These are phyloP conservation scores for Adelosebastes latens DNA, from an alignment of 2,797 vertebrate genomes.

Conservation along the genomic window DNA sequence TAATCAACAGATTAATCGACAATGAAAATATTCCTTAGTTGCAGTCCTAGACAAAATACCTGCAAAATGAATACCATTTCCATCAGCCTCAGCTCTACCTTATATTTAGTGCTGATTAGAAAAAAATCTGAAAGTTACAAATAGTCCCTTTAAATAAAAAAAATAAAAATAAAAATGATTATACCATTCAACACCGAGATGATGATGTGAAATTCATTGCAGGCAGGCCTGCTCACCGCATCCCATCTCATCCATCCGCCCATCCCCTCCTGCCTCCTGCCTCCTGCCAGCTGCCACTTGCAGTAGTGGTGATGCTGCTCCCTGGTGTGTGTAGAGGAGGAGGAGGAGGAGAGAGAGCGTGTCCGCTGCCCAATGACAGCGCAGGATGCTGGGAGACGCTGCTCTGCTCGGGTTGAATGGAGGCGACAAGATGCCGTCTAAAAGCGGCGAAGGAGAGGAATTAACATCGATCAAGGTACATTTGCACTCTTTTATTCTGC, in stretches of 20 bases:
- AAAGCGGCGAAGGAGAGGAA: slow-evolving; percentile 74
- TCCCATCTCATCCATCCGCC: slow-evolving; percentile 48
- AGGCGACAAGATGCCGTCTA: slow-evolving; percentile 80
- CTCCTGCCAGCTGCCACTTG: slow-evolving; percentile 73
- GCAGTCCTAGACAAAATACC: too few relatives aligned
- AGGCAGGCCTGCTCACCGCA: slow-evolving; percentile 38
- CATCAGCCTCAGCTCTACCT: too few relatives aligned
- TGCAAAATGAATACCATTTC: too few relatives aligned
- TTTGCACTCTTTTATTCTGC: slow-evolving; percentile 1
- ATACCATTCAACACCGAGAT: slow-evolving; percentile 10
- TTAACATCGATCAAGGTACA: slow-evolving; percentile 78
- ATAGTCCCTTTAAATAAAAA: too few relatives aligned
- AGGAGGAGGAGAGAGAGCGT: slow-evolving; percentile 68
- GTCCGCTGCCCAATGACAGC: slow-evolving; percentile 82
- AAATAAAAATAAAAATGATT: not conserved
- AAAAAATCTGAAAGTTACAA: too few relatives aligned
- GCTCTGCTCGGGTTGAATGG: slow-evolving; percentile 78
- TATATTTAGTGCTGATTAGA: too few relatives aligned
- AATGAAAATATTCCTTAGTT: too few relatives aligned
- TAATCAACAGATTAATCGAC: too few relatives aligned
- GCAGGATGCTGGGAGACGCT: slow-evolving; percentile 81
- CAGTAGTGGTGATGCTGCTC: slow-evolving; percentile 75
- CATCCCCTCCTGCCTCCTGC: slow-evolving; percentile 61
- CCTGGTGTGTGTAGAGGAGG: slow-evolving; percentile 57
- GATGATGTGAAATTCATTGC: slow-evolving; percentile 29